These are phyloP conservation scores for Stomatorhinus ivindoensis DNA, from an alignment of 2,113 vertebrate genomes.

Conservation along the genomic window DNA sequence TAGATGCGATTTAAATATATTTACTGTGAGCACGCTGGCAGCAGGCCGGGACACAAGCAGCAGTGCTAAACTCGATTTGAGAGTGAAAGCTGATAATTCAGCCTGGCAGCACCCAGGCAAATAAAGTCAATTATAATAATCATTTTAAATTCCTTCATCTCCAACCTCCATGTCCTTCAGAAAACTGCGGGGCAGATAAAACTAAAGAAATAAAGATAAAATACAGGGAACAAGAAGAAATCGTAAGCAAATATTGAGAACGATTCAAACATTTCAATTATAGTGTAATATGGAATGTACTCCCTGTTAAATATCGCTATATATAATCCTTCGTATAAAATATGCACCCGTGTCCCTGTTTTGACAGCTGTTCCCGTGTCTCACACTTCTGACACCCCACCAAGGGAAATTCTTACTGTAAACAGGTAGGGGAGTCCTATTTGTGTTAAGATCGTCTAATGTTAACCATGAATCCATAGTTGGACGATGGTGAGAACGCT, in stretches of 20 bases:
- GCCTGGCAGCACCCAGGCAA: slow-evolving; percentile 69
- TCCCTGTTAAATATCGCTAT: not conserved
- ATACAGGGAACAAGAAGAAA: slow-evolving; percentile 20
- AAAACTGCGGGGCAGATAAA: slow-evolving; percentile 58
- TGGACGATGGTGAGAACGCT: not conserved
- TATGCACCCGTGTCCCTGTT: not conserved
- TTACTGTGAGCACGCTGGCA: slow-evolving; percentile 72
- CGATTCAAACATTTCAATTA: not conserved
- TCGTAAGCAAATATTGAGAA: not conserved
- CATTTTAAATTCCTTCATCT: slow-evolving; percentile 57
- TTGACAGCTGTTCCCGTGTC: not conserved
- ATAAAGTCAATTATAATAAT: slow-evolving; percentile 71
- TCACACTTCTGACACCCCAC: not conserved
- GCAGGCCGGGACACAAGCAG: slow-evolving; percentile 70
- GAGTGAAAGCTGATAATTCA: slow-evolving; percentile 67
- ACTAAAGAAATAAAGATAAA: slow-evolving; percentile 20
- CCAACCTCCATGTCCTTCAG: slow-evolving; percentile 49
- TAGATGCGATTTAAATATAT: slow-evolving; percentile 88
- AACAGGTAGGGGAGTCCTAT: not conserved
- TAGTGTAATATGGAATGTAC: not conserved
- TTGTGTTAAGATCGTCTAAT: not conserved
- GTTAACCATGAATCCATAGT: not conserved
- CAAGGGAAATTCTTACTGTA: not conserved
- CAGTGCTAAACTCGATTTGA: slow-evolving; percentile 73
- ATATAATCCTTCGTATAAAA: not conserved